Evolutionary conservation across 2,888 invertebrate genomes (phyloP).

Genomic region (Amiota minor): DNA sequence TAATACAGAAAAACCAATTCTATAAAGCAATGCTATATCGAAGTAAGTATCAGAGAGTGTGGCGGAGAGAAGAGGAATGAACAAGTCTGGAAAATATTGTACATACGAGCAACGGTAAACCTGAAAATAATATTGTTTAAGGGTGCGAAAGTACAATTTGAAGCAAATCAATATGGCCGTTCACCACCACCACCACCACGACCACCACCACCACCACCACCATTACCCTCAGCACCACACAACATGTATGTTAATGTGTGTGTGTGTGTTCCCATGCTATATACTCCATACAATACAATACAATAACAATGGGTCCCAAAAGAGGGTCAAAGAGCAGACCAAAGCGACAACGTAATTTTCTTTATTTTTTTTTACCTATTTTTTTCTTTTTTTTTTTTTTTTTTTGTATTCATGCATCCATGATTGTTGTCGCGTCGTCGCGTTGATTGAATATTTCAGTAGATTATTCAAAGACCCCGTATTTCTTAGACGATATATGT

Average conservation of each 20-base stretch:
- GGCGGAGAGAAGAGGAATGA: not conserved
- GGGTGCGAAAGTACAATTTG: slow-evolving; percentile 55
- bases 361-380: not conserved
- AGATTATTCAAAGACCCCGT: too few relatives aligned
- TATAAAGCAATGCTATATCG: not conserved
- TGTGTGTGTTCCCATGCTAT: too few relatives aligned
- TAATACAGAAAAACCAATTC: too few relatives aligned
- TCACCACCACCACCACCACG: slow-evolving; percentile 35
- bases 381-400: not conserved
- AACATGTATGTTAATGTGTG: not conserved
- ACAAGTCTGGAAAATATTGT: not conserved
- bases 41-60: not conserved
- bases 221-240: not conserved
- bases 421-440: not conserved
- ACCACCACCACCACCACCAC: slow-evolving; percentile 12
- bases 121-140: slow-evolving; percentile 31
- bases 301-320: too few relatives aligned
- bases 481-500: too few relatives aligned
- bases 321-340: not conserved
- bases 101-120: not conserved
- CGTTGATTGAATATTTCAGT: too few relatives aligned
- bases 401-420: not conserved
- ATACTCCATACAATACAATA: too few relatives aligned
- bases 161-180: slow-evolving; percentile 60
- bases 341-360: not conserved